Percentiles rank a stretch among this genome's conserved stretches.
These are phyloP conservation scores for Capreolus pygargus DNA, from an alignment of 2,113 vertebrate genomes.

Conservation along the genomic window DNA sequence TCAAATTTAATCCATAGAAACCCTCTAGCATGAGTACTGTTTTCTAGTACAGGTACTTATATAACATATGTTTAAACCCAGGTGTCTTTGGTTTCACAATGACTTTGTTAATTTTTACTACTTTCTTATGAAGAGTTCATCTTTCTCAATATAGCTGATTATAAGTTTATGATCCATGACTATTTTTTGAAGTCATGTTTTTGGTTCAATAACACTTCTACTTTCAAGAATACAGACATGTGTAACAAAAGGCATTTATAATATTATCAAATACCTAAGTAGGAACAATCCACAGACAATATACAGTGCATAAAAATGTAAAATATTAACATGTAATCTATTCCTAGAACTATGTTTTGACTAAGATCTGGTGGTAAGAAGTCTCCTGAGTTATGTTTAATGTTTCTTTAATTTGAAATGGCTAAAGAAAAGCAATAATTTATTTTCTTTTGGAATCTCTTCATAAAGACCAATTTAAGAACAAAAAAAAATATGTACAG, in stretches of 20 bases:
- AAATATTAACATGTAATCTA: neutral
- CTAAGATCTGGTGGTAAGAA: neutral
- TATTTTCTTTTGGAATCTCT: neutral
- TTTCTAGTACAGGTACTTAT: neutral
- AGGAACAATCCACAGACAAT: neutral
- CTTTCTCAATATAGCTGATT: neutral
- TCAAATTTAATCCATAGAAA: neutral
- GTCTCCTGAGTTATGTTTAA: neutral
- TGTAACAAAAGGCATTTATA: neutral
- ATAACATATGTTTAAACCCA: neutral
- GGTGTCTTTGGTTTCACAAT: neutral
- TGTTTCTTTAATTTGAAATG: neutral
- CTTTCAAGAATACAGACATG: neutral
- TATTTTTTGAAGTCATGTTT: neutral
- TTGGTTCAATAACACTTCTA: neutral
- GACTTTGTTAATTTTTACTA: neutral
- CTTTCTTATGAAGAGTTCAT: conserved; percentile 7
- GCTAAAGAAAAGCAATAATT: neutral
- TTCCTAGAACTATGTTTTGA: neutral
- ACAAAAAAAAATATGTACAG: neutral
- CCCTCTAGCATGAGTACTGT: neutral
- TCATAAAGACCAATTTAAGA: neutral
- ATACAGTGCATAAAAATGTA: neutral
- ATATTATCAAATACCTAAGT: neutral
- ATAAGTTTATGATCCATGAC: neutral